Evolutionary conservation across 2,113 vertebrate genomes (phyloP).

Genomic region (Mionectes macconnelli): DNA sequence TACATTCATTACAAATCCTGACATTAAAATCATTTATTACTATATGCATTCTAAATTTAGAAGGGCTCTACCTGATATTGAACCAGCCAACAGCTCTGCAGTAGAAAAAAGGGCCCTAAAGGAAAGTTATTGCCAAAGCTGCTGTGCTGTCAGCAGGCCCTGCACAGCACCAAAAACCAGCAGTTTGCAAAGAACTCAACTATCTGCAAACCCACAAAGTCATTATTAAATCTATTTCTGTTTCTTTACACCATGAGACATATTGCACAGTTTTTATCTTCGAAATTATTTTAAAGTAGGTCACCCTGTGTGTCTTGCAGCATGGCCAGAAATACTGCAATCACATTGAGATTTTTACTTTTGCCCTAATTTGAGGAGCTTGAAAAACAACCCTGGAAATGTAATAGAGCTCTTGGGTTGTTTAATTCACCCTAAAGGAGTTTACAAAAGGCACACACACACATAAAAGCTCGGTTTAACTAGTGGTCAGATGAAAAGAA

Average conservation of each 20-base stretch:
- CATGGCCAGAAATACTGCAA: constrained; percentile 17
- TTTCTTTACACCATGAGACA: not conserved
- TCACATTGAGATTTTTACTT: constrained; percentile 48
- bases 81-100: not conserved
- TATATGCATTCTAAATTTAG: not conserved
- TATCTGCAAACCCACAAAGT: not conserved
- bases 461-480: not conserved
- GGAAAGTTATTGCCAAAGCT: constrained; percentile 58
- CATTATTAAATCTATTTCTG: not conserved
- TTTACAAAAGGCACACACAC: constrained; percentile 3
- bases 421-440: not conserved
- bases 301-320: constrained; percentile 32
- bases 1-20: constrained; percentile 35
- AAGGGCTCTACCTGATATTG: constrained; percentile 11
- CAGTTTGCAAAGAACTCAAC: not conserved
- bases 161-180: not conserved
- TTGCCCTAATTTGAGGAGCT: constrained; percentile 24
- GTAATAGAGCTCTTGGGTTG: not conserved
- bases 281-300: constrained; percentile 49
- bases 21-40: constrained; percentile 18
- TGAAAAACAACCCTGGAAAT: constrained; percentile 24
- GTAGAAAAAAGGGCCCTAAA: constrained; percentile 24
- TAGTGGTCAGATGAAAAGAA: not conserved
- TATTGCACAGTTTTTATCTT: not conserved
- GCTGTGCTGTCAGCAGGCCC: constrained; percentile 29